Conservation (phyloP, 2,113 vertebrate genomes). For the Fregetta grallaria region DNA sequence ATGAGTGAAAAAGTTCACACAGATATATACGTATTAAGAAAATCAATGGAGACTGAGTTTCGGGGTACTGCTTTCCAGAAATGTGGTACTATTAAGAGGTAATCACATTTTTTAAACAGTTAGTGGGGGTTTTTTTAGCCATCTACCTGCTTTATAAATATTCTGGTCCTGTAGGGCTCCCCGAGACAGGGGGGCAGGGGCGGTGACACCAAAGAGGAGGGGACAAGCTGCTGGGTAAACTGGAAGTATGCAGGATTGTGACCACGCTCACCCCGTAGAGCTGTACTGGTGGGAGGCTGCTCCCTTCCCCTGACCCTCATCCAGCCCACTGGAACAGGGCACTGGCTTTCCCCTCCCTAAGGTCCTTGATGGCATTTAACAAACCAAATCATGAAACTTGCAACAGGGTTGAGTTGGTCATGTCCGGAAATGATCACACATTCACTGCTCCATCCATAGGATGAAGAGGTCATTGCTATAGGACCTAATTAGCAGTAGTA, state of each 20-base stretch:
- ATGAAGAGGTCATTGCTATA: not conserved
- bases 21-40: not conserved
- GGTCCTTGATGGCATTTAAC: not conserved
- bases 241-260: not conserved
- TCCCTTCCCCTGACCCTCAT: not conserved
- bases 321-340: not conserved
- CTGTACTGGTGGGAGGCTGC: not conserved
- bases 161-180: not conserved
- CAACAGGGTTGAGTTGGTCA: not conserved
- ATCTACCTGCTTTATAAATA: not conserved
- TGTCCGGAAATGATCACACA: not conserved
- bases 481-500: not conserved
- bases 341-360: not conserved
- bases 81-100: not conserved
- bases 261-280: accelerated
- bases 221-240: accelerated
- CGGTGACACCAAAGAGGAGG: accelerated
- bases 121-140: not conserved
- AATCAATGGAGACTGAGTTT: not conserved
- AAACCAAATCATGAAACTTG: not conserved
- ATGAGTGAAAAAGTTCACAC: not conserved
- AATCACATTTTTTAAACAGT: not conserved
- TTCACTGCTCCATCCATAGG: not conserved
- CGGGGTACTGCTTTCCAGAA: not conserved
- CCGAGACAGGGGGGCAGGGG: accelerated